Evolutionary conservation across 2,113 vertebrate species (phyloP), one percentile per base, ranked within the genome.

Genomic region (Tragelaphus strepsiceros): DNA sequence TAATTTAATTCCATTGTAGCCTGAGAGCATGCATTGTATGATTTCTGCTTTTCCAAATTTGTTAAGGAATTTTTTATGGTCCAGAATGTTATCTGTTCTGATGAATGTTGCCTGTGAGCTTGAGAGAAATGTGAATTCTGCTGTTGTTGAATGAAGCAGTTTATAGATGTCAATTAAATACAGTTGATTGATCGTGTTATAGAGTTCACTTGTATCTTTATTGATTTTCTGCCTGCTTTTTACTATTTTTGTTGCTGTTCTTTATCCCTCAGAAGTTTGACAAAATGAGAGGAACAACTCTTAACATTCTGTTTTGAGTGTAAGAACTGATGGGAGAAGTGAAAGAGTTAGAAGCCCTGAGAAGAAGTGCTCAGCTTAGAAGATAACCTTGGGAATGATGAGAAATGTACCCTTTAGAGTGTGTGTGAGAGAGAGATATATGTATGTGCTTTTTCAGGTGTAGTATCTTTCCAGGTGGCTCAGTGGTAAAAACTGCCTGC

Each of bases 91-190:
- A 15, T 56, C 19, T 26, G 6, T 59, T 15, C 51, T 81, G n/a
- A 80, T 39, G 17, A 80, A 22, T 54, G 4, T 39, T 94, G 6
- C 28, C 24, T 53, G 26, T 64, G 49, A 64, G 9, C n/a, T 88
- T 94, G 26, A 94, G n/a, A 88, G 74, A 2, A 78, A 74, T 80
- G 46, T 94, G 67, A 87, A 83, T 83, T 67, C 30, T 94, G 49
- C 28, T 32, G 0, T 59, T 53, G n/a, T 53, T 78, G 67, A 54
- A 85, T 78, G 56, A 77, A 61, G 11, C 51, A 61, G 62, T 77
- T 21, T 77, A 7, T 53, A 43, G 54, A 32, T 59, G 56, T 90
- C 24, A 61, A 0, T 84, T 61, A 77, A 43, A 61, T 39, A 21
- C 64, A 61, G 26, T 39, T 90, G 39, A 51, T 71, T 83, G 24